A percentile compares a stretch with the other conserved stretches of the same genome.
Evolutionary conservation across 2,113 vertebrate genomes (phyloP).

Genomic region (Dipodomys stephensi): DNA sequence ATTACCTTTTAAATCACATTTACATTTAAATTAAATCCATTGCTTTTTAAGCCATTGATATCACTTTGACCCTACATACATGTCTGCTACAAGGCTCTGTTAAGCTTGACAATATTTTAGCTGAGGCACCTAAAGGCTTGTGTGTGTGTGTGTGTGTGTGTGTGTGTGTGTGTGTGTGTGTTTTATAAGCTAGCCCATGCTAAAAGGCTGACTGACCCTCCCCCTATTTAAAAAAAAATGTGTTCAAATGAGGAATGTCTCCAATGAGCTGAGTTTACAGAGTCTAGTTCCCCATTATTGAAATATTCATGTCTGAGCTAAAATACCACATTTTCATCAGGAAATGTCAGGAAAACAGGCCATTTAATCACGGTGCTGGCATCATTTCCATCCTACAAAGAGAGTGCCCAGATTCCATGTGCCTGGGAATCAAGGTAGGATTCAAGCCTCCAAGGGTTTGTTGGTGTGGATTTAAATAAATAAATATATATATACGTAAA

Average conservation of each 20-base stretch:
- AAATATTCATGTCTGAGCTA: conserved; percentile 43
- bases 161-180: no score
- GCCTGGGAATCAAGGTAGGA: not conserved
- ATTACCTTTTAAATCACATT: conserved; percentile 43
- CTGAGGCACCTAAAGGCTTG: not conserved
- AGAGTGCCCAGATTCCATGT: not conserved
- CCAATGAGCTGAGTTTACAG: conserved; percentile 11
- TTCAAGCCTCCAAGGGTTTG: not conserved
- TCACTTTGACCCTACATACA: not conserved
- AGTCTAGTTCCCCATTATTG: conserved; percentile 10
- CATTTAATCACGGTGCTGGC: not conserved
- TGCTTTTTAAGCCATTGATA: not conserved
- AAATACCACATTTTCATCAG: conserved; percentile 26
- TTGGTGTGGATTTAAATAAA: not conserved
- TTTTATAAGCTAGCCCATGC: not conserved
- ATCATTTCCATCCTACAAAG: not conserved
- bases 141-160: no score
- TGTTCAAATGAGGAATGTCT: conserved; percentile 16
- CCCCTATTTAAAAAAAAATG: not conserved
- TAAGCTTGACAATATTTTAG: conserved; percentile 10
- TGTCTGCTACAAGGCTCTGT: not conserved
- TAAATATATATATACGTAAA: no score
- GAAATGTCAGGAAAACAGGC: conserved; percentile 14
- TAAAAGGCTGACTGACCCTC: conserved; percentile 25
- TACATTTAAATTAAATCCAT: not conserved